These are phyloP conservation scores for Pangasianodon hypophthalmus DNA, from an alignment of 2,113 vertebrate species.

Conservation along the genomic window DNA sequence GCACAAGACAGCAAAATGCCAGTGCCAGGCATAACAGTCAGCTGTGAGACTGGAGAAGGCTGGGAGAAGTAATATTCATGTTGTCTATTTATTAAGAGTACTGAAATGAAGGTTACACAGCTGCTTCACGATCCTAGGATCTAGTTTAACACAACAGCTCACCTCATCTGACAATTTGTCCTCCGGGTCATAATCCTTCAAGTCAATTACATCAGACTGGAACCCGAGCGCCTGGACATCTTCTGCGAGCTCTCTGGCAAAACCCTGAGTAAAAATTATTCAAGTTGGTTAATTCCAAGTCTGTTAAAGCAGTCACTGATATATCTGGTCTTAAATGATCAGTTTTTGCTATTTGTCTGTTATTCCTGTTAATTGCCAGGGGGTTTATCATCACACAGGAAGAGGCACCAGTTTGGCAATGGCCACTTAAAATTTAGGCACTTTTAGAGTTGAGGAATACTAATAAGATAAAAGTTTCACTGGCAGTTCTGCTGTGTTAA, in stretches of 20 bases:
- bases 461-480: no score
- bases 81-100: background rate
- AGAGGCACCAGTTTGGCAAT: background rate
- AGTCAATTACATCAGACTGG: conserved; percentile 74
- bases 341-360: background rate
- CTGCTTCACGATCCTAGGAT: background rate
- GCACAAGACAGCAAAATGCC: background rate
- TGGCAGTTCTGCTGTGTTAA: background rate
- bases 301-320: background rate
- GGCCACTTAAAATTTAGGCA: background rate
- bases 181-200: conserved; percentile 90
- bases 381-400: background rate
- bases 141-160: conserved; percentile 36
- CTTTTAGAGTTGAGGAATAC: no score
- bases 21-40: background rate
- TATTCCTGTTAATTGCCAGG: background rate
- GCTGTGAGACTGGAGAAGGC: background rate
- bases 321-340: background rate
- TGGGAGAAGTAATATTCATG: background rate
- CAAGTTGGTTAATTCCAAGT: background rate
- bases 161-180: conserved; percentile 89
- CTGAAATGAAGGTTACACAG: background rate
- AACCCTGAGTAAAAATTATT: conserved; percentile 71
- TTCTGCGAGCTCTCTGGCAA: conserved; percentile 79
- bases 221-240: conserved; percentile 73